Evolutionary conservation across 37 sponge, comb jelly and placozoan genomes (phyloP), one percentile per base, ranked within the genome.

Genomic region (Geodia barretti): DNA sequence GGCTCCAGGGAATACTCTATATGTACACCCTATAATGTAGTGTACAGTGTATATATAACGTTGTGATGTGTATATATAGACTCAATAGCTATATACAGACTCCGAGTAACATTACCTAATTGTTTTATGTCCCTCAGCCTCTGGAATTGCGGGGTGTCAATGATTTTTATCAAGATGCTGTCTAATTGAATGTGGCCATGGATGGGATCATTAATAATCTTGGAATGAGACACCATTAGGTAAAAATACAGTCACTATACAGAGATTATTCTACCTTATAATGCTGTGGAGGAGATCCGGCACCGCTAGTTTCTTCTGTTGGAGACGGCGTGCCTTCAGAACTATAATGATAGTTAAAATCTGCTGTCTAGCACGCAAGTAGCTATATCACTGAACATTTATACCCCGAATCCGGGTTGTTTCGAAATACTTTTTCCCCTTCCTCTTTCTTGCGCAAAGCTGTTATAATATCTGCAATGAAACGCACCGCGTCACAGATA

Each of bases 1-100:
- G 24, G 90, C 84, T 34, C 90, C 90, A 62, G 80, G 75, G 40
- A 64, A 79, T 8, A 86, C 78, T 72, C 60, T 39, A 38, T 33
- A 4, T 23, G 64, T 26, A 4, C 64, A 59, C 38, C 73, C 82
- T 81, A 28, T 3, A 2, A 68, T 1, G 39, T 11, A 76, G 3
- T 21, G 4, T 35, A 4, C 14, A 76, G 30, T 4, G 19, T 58
- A 19, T 58, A 20, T 58, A 58, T 58, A 58, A 58, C 19, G 11
- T 58, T 19, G 11, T 58, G 19, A 11, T 34, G 29, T 42, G 25
- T 43, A 74, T 47, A 25, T 7, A 4, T 34, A 70, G 34, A 70
- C n/a, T n/a, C n/a, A n/a, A n/a, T n/a, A n/a, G n/a, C n/a, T n/a
- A n/a, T n/a, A n/a, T n/a, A 70, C 36, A 34, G 14, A 21, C 3